Evolutionary conservation across 2,888 invertebrate genomes (phyloP).

Genomic region (Drosophila maculinotata): DNA sequence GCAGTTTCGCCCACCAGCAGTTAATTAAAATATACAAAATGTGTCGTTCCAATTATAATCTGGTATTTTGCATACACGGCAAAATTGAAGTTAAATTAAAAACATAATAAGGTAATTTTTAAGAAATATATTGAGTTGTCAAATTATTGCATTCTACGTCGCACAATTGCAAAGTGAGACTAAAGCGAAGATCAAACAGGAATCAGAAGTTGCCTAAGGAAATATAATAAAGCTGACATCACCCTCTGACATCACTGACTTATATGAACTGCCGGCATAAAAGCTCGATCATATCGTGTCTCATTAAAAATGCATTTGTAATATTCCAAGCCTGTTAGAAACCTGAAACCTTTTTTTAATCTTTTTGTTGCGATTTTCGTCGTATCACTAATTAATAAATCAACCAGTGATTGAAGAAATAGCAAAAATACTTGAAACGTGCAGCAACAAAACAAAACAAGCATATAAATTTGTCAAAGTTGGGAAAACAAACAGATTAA

Average conservation of each 20-base stretch:
- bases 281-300: slow-evolving; percentile 24
- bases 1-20: slow-evolving; percentile 16
- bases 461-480: slow-evolving; percentile 44
- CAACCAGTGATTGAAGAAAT: slow-evolving; percentile 30
- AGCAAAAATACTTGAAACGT: slow-evolving; percentile 21
- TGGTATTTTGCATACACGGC: no score
- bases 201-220: slow-evolving; percentile 24
- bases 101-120: background rate
- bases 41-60: background rate
- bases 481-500: slow-evolving; percentile 29
- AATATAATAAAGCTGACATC: slow-evolving; percentile 58
- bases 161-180: slow-evolving; percentile 41
- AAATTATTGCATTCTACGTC: slow-evolving; percentile 38
- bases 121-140: no score
- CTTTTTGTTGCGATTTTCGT: slow-evolving; percentile 30
- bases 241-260: slow-evolving; percentile 60
- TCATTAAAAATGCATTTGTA: slow-evolving; percentile 75
- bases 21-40: background rate
- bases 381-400: slow-evolving; percentile 66
- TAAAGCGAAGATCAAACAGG: slow-evolving; percentile 10
- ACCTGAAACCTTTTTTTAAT: slow-evolving; percentile 40
- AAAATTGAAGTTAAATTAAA: no score
- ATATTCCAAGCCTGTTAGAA: slow-evolving; percentile 44
- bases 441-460: slow-evolving; percentile 26
- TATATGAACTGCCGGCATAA: slow-evolving; percentile 14